These are phyloP conservation scores for Iguana delicatissima DNA, from an alignment of 2,797 vertebrate genomes.

Conservation along the genomic window DNA sequence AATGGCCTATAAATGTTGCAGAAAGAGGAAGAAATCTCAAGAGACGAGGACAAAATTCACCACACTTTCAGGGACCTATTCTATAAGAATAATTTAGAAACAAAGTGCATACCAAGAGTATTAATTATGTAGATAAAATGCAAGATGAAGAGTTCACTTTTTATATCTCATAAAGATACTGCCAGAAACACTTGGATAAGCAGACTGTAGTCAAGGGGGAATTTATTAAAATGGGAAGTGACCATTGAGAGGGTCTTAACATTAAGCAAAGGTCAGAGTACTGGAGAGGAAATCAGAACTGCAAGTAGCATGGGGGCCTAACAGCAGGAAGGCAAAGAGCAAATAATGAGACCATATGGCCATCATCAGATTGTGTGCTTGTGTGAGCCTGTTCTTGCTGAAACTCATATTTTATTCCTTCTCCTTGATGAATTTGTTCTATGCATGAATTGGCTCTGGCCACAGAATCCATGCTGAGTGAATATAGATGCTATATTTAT, in stretches of 20 bases:
- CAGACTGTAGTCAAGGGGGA: constrained; percentile 10
- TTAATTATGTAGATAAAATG: neutral
- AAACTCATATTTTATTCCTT: constrained; percentile 47
- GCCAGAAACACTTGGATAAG: constrained; percentile 42
- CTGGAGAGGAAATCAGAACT: constrained; percentile 55
- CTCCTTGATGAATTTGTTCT: constrained; percentile 42
- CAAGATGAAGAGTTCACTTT: neutral
- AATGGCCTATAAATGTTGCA: neutral
- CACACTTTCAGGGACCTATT: neutral
- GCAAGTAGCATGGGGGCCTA: constrained; percentile 42
- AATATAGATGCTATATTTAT: neutral
- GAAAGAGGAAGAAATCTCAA: neutral
- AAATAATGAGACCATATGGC: constrained; percentile 41
- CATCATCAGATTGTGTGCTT: constrained; percentile 18
- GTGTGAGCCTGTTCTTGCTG: constrained; percentile 45
- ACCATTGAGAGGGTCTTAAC: constrained; percentile 48
- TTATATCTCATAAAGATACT: constrained; percentile 16
- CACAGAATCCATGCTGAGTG: constrained; percentile 40
- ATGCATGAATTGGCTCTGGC: constrained; percentile 42
- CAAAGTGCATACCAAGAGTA: neutral
- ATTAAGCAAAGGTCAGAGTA: constrained; percentile 42
- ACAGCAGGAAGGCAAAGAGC: constrained; percentile 16
- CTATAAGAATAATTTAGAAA: neutral
- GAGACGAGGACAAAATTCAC: no score
- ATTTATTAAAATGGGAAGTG: constrained; percentile 23